Evolutionary conservation across 1,140 invertebrate species (phyloP), one percentile per base, ranked within the genome.

Genomic region (Penaeus japonicus): DNA sequence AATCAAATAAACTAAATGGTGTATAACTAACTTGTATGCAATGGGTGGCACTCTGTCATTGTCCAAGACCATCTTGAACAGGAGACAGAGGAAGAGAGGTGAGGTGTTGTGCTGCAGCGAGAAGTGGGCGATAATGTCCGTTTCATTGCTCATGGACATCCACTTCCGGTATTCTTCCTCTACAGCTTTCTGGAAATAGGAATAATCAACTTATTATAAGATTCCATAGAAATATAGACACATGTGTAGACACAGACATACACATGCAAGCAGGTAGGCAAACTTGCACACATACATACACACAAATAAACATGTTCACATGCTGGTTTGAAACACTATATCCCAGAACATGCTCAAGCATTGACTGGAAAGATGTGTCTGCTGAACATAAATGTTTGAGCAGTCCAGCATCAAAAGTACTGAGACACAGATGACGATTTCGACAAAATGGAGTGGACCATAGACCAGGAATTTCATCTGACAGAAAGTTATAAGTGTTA

Each of bases 11-110:
- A n/a, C 27, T 12, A n/a, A 54, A 18, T 7, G 27, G 47, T 47
- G 27, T n/a, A 10, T 80, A 47, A 93, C 95, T 94, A 93, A 97
- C 96, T 98, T 98, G 92, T 98, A 99, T 53, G 97, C 97, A 82
- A 98, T 97, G 0, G 97, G 96, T 91, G 95, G 97, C 53, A 99
- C 97, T 91, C 96, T 94, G 92, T 98, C 97, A 7, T 97, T 98
- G 92, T 99, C 98, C 78, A 99, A 94, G 89, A 99, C 95, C 95
- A 98, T 98, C 93, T 99, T 98, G 95, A 97, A 99, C 0, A 99
- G 92, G n/a, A 99, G 93, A 91, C 96, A 98, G 0, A 98, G 92
- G 92, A 99, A 99, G 15, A 99, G 92, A 1, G 97, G 96, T 4
- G 97, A 97, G 24, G 89, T 90, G 35, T 89, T 90, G 39, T 96